A percentile compares a stretch with the other conserved stretches of the same genome.
Evolutionary conservation across 2,888 invertebrate species (phyloP).

Genomic region (Pterostichus niger): DNA sequence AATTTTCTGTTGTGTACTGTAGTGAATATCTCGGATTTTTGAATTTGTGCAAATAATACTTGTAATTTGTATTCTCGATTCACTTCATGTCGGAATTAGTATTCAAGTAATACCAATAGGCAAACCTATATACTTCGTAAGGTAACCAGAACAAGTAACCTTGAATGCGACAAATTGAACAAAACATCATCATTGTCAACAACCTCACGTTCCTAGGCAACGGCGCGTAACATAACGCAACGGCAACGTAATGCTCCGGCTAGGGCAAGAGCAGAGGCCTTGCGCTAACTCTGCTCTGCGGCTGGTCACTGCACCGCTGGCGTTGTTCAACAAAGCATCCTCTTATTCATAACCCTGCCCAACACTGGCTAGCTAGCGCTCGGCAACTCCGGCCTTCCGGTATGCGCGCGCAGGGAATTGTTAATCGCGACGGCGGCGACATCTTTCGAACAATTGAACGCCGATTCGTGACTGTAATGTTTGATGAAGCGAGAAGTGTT

Average conservation of each 20-base stretch:
- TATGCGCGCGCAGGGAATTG: constrained; percentile 67
- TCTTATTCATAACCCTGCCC: constrained; percentile 71
- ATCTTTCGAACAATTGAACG: constrained; percentile 64
- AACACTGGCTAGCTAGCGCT: constrained; percentile 68
- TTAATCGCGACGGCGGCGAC: constrained; percentile 59
- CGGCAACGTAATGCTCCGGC: constrained; percentile 38
- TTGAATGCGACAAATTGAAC: constrained; percentile 36
- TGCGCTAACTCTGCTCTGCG: constrained; percentile 29
- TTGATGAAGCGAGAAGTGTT: constrained; percentile 58
- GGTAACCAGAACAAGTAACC: neutral
- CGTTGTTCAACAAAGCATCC: constrained; percentile 68
- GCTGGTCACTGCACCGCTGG: constrained; percentile 55
- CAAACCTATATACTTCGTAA: neutral
- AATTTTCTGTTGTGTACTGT: too few relatives aligned
- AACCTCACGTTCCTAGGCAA: constrained; percentile 37
- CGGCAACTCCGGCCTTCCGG: constrained; percentile 69
- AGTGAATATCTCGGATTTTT: too few relatives aligned
- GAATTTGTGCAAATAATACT: too few relatives aligned
- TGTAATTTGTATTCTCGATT: neutral
- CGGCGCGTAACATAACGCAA: constrained; percentile 25
- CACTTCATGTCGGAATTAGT: neutral
- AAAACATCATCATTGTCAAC: constrained; percentile 45
- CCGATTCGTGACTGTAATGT: constrained; percentile 62
- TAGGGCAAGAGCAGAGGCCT: constrained; percentile 59
- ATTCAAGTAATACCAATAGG: neutral